Percentiles rank a stretch among this genome's conserved stretches.
These are phyloP conservation scores for Picathartes gymnocephalus DNA, from an alignment of 2,113 vertebrate genomes.

Conservation along the genomic window DNA sequence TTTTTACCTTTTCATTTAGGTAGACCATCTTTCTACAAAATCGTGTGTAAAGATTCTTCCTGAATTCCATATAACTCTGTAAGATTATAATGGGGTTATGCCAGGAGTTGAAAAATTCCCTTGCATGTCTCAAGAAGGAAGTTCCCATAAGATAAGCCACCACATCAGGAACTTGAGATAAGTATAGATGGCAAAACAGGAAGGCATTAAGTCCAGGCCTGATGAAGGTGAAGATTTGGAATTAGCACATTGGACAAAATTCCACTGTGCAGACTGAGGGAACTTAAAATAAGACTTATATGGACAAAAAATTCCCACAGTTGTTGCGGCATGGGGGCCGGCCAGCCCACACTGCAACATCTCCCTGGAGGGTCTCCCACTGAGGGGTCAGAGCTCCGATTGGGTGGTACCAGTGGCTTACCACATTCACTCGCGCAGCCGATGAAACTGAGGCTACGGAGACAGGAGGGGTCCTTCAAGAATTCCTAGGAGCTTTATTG, in stretches of 20 bases:
- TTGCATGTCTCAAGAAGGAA: neutral
- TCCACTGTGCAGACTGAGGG: neutral
- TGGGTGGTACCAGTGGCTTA: too few species aligned
- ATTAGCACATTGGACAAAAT: neutral
- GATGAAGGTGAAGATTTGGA: neutral
- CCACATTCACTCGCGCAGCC: too few species aligned
- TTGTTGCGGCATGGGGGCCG: too few species aligned
- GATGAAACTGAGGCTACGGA: too few species aligned
- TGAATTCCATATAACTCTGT: neutral
- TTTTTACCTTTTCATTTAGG: neutral
- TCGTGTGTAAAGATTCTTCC: neutral
- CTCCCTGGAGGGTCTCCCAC: too few species aligned
- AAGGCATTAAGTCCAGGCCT: neutral
- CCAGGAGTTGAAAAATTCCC: neutral
- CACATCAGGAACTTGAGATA: neutral
- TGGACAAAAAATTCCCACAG: accelerated
- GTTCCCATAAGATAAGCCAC: neutral
- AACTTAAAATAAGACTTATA: neutral
- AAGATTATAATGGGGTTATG: neutral
- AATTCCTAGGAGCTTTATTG: too few species aligned
- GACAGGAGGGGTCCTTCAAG: too few species aligned
- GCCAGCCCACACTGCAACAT: too few species aligned
- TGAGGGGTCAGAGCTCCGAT: too few species aligned
- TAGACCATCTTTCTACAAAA: neutral
- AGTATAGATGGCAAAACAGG: neutral